A percentile compares a stretch with the other conserved stretches of the same genome.
phyloP scores from a whole-genome alignment of 2,888 invertebrate species.

The Capitulum mitella region DNA sequence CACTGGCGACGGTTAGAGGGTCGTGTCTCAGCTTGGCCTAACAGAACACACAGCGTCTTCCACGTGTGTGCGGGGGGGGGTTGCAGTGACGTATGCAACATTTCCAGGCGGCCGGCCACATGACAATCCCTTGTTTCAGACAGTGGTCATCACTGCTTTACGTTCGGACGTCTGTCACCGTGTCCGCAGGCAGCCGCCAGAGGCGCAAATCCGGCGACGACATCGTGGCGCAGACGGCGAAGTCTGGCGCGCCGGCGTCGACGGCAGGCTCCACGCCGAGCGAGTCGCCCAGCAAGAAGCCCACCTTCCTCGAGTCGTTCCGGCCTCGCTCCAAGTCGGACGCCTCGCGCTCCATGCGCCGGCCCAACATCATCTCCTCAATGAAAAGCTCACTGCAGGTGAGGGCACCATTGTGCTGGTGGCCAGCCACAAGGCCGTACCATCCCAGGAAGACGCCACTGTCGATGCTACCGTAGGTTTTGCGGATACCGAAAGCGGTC shows the following conservation, averaged over 20 bases:
- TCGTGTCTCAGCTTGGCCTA: no score
- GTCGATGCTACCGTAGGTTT: no score
- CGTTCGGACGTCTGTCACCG: constrained; percentile 27
- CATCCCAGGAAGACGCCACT: no score
- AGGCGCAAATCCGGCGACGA: constrained; percentile 44
- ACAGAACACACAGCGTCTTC: no score
- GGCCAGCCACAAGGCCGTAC: no score
- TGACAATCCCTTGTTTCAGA: not conserved
- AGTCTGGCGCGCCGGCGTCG: not conserved
- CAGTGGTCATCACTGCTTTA: not conserved
- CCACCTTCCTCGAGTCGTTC: constrained; percentile 65
- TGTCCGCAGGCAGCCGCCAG: constrained; percentile 36
- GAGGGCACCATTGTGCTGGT: no score
- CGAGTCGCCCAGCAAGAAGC: constrained; percentile 30
- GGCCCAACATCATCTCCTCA: constrained; percentile 66
- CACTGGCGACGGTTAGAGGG: no score
- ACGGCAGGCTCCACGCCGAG: constrained; percentile 23
- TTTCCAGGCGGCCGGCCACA: not conserved
- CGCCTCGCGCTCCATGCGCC: constrained; percentile 52
- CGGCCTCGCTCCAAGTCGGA: constrained; percentile 68
- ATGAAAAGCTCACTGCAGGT: constrained; percentile 77
- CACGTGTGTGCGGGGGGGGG: no score
- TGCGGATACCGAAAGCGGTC: no score
- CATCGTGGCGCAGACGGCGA: constrained; percentile 35
- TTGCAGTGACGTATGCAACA: not conserved